Evolutionary conservation across 2,888 invertebrate genomes (phyloP).

Genomic region (Arenicola marina): DNA sequence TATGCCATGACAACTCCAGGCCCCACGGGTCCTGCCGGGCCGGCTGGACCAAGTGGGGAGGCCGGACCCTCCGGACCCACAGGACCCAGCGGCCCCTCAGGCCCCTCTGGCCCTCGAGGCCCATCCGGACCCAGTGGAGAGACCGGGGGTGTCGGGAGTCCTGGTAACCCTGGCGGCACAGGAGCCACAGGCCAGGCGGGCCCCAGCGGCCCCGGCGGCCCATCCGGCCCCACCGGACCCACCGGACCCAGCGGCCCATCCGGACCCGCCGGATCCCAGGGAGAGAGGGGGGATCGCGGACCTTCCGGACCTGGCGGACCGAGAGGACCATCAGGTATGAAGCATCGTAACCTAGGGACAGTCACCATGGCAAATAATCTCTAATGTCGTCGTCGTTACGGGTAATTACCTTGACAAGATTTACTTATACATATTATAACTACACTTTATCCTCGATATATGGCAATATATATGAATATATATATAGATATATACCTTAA

Average conservation of each 20-base stretch:
- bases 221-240: slow-evolving; percentile 18
- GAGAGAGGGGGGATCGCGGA: slow-evolving; percentile 2
- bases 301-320: no score
- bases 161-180: slow-evolving; percentile 9
- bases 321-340: no score
- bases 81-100: slow-evolving; percentile 6
- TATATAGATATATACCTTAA: neutral
- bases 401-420: no score
- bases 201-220: slow-evolving; percentile 5
- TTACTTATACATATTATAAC: no score
- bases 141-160: slow-evolving; percentile 2
- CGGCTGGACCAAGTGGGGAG: slow-evolving; percentile 4
- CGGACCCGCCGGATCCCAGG: slow-evolving; percentile 9
- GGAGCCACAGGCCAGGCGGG: slow-evolving; percentile 8
- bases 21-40: slow-evolving; percentile 13
- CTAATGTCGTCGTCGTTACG: no score
- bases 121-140: slow-evolving; percentile 6
- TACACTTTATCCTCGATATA: neutral
- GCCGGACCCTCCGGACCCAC: slow-evolving; percentile 10
- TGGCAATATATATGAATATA: neutral
- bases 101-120: no score
- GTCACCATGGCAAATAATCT: no score
- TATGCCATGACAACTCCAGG: no score
- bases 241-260: slow-evolving; percentile 22
- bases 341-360: no score